These are phyloP conservation scores for Drosophila bipectinata DNA, from an alignment of 1,140 invertebrate species.

Conservation along the genomic window DNA sequence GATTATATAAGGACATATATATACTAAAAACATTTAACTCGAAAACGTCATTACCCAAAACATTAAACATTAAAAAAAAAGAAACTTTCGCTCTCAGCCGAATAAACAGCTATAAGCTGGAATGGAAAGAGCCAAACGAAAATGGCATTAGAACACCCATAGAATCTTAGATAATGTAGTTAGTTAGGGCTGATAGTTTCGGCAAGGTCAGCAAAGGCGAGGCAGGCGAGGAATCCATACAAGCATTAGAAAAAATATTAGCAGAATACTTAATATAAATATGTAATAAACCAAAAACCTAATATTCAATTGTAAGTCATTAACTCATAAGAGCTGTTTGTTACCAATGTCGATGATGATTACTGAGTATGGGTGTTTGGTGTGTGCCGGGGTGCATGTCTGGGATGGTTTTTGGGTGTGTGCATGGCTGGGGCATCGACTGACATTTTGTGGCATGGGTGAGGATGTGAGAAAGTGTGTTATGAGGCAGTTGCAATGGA, in stretches of 20 bases:
- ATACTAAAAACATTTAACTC: constrained; percentile 55
- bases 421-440: constrained; percentile 47
- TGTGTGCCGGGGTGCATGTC: constrained; percentile 43
- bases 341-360: constrained; percentile 47
- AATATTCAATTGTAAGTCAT: constrained; percentile 57
- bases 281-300: constrained; percentile 47
- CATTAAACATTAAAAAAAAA: constrained; percentile 61
- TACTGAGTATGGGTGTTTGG: constrained; percentile 12
- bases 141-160: constrained; percentile 47
- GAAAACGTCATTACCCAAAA: constrained; percentile 53
- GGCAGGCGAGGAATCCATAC: constrained; percentile 30
- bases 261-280: constrained; percentile 51
- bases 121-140: constrained; percentile 8
- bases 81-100: constrained; percentile 29
- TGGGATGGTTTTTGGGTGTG: constrained; percentile 43
- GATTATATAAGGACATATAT: constrained; percentile 63
- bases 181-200: constrained; percentile 46
- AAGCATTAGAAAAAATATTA: constrained; percentile 72
- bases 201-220: constrained; percentile 24
- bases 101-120: constrained; percentile 55
- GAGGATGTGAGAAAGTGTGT: constrained; percentile 30
- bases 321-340: constrained; percentile 66
- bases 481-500: constrained; percentile 17
- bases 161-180: constrained; percentile 58
- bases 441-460: constrained; percentile 51